Percentiles rank a stretch among this genome's conserved stretches.
phyloP scores from a whole-genome alignment of 2,797 vertebrate species.

The Platyrinchus mystaceus region DNA sequence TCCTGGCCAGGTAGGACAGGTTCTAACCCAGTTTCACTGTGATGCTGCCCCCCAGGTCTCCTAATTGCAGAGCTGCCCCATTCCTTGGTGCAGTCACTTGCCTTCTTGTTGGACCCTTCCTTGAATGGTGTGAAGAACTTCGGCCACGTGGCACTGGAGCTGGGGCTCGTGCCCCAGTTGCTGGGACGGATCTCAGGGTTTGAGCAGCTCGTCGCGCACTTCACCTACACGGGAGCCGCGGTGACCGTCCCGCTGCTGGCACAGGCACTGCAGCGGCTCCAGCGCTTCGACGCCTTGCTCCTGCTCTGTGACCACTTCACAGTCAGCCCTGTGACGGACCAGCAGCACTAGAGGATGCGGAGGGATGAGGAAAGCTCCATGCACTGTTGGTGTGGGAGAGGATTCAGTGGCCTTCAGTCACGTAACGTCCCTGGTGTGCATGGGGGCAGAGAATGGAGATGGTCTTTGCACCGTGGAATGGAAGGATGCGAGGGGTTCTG shows the following conservation, averaged over 20 bases:
- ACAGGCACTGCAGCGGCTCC: conserved; percentile 41
- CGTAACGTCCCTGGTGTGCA: background rate
- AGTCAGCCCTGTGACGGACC: background rate
- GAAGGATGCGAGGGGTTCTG: background rate
- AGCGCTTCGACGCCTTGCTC: conserved; percentile 44
- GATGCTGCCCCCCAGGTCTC: conserved; percentile 27
- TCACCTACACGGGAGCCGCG: background rate
- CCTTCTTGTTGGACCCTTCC: conserved; percentile 53
- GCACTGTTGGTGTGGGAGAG: background rate
- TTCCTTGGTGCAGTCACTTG: conserved; percentile 46
- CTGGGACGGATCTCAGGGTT: conserved; percentile 43
- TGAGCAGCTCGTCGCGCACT: conserved; percentile 44
- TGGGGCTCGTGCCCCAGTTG: background rate
- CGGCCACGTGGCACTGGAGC: conserved; percentile 52
- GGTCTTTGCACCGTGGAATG: background rate
- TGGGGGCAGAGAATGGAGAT: background rate
- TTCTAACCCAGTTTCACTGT: background rate
- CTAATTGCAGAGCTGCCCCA: conserved; percentile 24
- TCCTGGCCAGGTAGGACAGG: accelerated
- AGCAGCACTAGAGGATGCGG: background rate
- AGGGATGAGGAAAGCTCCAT: background rate
- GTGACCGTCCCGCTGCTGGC: conserved; percentile 36
- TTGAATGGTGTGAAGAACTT: conserved; percentile 44
- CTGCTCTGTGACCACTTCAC: conserved; percentile 54
- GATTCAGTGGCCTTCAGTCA: background rate